These are phyloP conservation scores for Arbacia lixula DNA, from an alignment of 53 echinoderm and acorn worm species.

Conservation along the genomic window DNA sequence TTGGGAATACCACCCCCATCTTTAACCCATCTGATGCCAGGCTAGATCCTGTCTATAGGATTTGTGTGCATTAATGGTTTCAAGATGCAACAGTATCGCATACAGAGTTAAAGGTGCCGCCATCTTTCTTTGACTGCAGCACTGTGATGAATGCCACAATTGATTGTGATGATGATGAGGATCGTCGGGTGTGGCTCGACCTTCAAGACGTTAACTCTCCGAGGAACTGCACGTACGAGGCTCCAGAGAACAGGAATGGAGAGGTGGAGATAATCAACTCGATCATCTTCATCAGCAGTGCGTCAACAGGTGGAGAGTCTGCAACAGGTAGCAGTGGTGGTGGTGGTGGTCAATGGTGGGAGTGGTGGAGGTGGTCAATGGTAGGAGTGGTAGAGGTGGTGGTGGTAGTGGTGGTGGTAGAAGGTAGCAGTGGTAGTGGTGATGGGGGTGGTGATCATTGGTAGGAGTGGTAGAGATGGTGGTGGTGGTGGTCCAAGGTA, in stretches of 20 bases:
- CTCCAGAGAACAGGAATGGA: not conserved
- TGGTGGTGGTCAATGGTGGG: not conserved
- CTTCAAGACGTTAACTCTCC: slow-evolving; percentile 52
- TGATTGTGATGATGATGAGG: not conserved
- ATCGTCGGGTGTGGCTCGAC: slow-evolving; percentile 65
- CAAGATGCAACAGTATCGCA: too few relatives aligned
- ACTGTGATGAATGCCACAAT: not conserved
- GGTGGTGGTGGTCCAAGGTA: too few relatives aligned
- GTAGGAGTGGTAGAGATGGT: too few relatives aligned
- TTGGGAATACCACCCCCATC: too few relatives aligned
- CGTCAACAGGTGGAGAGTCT: slow-evolving; percentile 49
- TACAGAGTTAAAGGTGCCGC: too few relatives aligned
- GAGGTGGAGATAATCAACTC: slow-evolving; percentile 8
- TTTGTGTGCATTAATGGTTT: too few relatives aligned
- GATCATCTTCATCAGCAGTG: slow-evolving; percentile 62
- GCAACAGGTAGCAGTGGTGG: not conserved
- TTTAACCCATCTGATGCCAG: too few relatives aligned
- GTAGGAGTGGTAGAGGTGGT: not conserved
- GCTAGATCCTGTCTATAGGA: too few relatives aligned
- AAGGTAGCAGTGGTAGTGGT: not conserved
- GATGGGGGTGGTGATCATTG: not conserved
- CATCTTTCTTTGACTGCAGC: not conserved
- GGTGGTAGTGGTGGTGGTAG: not conserved
- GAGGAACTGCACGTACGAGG: slow-evolving; percentile 47
- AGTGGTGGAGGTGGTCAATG: not conserved